phyloP scores from a whole-genome alignment of 2,888 invertebrate genomes.

The Drosophila ezoana region DNA sequence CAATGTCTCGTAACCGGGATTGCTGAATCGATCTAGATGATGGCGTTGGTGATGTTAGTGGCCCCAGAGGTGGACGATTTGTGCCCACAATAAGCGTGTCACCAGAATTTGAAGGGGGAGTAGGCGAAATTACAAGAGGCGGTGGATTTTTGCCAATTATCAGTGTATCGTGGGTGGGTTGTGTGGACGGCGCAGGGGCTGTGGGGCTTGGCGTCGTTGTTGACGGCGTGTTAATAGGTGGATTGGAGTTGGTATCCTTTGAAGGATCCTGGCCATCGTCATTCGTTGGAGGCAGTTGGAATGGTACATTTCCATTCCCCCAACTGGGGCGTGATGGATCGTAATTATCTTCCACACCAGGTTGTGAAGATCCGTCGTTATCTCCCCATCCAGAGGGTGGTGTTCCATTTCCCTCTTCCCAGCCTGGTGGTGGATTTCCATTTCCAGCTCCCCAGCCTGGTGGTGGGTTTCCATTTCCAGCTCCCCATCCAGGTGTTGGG shows the following conservation, averaged over 20 bases:
- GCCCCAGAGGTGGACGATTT: constrained; percentile 52
- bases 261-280: background rate
- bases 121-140: constrained; percentile 36
- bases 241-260: constrained; percentile 2
- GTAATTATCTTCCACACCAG: constrained; percentile 12
- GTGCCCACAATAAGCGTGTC: constrained; percentile 51
- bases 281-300: constrained; percentile 18
- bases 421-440: background rate
- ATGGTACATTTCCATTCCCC: constrained; percentile 3
- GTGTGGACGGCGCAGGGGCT: constrained; percentile 20
- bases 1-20: constrained; percentile 38
- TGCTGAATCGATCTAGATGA: constrained; percentile 21
- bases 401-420: constrained; percentile 3
- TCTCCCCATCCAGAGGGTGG: constrained; percentile 13
- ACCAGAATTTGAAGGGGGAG: constrained; percentile 15
- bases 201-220: constrained; percentile 16
- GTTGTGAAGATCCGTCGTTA: constrained; percentile 1
- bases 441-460: constrained; percentile 12
- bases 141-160: constrained; percentile 41
- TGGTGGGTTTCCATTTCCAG: constrained; percentile 6
- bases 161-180: constrained; percentile 27
- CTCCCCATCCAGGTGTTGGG: constrained; percentile 7
- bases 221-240: background rate
- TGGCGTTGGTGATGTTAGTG: constrained; percentile 6
- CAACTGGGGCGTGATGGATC: constrained; percentile 3